Evolutionary conservation across 2,797 vertebrate species (phyloP).

Genomic region (Semotilus atromaculatus): DNA sequence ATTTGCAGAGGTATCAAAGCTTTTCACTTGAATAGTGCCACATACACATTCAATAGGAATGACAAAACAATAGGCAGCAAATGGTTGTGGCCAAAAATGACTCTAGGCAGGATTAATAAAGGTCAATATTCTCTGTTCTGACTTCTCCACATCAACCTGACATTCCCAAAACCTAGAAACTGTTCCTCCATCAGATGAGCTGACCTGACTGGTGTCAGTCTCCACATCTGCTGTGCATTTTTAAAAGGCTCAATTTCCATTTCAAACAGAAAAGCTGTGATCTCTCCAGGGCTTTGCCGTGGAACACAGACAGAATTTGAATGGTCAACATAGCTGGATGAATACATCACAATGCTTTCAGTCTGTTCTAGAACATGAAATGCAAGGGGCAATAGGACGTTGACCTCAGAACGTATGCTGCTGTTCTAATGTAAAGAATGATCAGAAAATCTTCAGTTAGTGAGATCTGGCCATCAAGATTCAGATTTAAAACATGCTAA

Average conservation of each 20-base stretch:
- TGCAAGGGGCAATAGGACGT: neutral
- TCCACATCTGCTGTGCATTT: conserved; percentile 68
- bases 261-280: conserved; percentile 72
- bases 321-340: conserved; percentile 61
- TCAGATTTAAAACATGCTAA: neutral
- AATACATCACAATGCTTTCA: conserved; percentile 21
- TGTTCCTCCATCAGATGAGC: conserved; percentile 26
- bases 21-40: conserved; percentile 2
- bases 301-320: conserved; percentile 65
- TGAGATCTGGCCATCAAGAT: neutral
- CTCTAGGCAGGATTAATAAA: neutral
- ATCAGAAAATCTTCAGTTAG: neutral
- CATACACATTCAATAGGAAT: conserved; percentile 14
- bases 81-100: conserved; percentile 24
- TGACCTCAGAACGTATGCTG: neutral
- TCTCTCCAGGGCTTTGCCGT: conserved; percentile 55
- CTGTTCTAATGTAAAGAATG: neutral
- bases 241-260: conserved; percentile 74
- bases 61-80: neutral
- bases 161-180: conserved; percentile 27
- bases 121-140: neutral
- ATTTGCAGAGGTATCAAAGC: neutral
- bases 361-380: conserved; percentile 5
- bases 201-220: conserved; percentile 42
- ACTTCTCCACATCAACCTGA: neutral